Evolutionary conservation across 2,113 vertebrate species (phyloP), one percentile per base, ranked within the genome.

Genomic region (Pygoscelis antarcticus): DNA sequence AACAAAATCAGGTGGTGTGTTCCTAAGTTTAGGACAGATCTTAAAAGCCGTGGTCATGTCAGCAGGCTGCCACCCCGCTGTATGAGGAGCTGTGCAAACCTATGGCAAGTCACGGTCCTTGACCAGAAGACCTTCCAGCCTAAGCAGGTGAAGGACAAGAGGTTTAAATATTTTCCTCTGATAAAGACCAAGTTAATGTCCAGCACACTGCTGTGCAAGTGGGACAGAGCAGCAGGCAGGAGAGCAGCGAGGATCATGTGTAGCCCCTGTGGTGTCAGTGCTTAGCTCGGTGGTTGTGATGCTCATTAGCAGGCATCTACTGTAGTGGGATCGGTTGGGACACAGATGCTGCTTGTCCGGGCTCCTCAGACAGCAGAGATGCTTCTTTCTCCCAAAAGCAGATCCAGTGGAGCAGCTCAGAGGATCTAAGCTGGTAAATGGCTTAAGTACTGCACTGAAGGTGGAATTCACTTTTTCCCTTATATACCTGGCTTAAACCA

Each of bases 181-280:
- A 6, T 61, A 38, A 54, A 42, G 49, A 65, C 16, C 1, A 1
- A 40, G 30, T 40, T 36, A 34, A 40, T 23, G 18, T 20, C 75
- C 36, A 40, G 38, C 70, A 51, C 0, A 0, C 42, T 0, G 12
- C 44, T 49, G 54, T 65, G 75, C 42, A 42, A 44, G 27, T 40
- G 84, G 65, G 84, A 58, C 52, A 71, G 95, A 58, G 78, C 58
- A 83, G 71, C n/a, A 32, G 77, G 47, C 52, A 79, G 84, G 76
- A 51, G 36, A 15, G 68, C 68, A 49, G 60, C 1, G 54, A 47
- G 74, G 69, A 13, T 46, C 61, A 13, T 0, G 0, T 34, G 64
- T 38, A 70, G 85, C 55, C 36, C 60, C 13, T 17, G 29, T 6
- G 18, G 19, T 71, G 69, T 29, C 9, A 8, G 34, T 75, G 46